Percentiles rank a stretch among this genome's conserved stretches.
Conservation (phyloP, 1,140 invertebrate species). For the Macrobrachium rosenbergii region DNA sequence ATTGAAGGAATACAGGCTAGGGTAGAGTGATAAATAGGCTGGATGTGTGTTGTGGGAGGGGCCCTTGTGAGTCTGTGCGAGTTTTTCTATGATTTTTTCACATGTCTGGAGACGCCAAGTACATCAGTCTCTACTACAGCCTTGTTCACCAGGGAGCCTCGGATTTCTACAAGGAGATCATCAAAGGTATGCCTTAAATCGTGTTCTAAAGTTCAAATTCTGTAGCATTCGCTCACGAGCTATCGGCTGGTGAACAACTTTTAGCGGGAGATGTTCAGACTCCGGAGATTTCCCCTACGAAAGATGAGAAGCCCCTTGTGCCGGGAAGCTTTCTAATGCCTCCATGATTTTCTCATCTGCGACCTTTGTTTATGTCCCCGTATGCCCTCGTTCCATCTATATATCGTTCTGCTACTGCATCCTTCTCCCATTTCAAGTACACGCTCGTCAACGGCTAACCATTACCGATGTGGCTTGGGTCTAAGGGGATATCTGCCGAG, state of each 20-base stretch:
- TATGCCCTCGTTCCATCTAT: neutral
- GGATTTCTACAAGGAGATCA: constrained; percentile 66
- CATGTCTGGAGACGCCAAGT: constrained; percentile 67
- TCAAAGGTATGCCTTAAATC: constrained; percentile 60
- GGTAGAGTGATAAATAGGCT: constrained; percentile 42
- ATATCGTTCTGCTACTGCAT: too few species aligned
- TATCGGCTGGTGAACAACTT: constrained; percentile 15
- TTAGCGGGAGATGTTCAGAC: constrained; percentile 9
- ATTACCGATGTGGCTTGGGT: too few species aligned
- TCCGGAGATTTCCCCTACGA: constrained; percentile 37
- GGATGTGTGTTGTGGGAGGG: constrained; percentile 65
- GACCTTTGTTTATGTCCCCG: constrained; percentile 52
- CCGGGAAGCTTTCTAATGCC: constrained; percentile 54
- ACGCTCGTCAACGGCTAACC: neutral
- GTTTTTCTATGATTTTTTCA: constrained; percentile 67
- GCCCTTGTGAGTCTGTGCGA: constrained; percentile 67
- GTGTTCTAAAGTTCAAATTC: constrained; percentile 2
- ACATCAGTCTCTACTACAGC: constrained; percentile 67
- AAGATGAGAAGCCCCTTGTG: constrained; percentile 48
- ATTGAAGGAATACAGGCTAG: constrained; percentile 55
- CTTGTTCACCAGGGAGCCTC: constrained; percentile 66
- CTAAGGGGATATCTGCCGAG: constrained; percentile 1
- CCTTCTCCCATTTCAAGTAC: neutral
- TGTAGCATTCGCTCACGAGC: constrained; percentile 31
- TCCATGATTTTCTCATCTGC: constrained; percentile 59